phyloP scores from a whole-genome alignment of 2,797 vertebrate genomes.

The Eurystomus glaucurus region DNA sequence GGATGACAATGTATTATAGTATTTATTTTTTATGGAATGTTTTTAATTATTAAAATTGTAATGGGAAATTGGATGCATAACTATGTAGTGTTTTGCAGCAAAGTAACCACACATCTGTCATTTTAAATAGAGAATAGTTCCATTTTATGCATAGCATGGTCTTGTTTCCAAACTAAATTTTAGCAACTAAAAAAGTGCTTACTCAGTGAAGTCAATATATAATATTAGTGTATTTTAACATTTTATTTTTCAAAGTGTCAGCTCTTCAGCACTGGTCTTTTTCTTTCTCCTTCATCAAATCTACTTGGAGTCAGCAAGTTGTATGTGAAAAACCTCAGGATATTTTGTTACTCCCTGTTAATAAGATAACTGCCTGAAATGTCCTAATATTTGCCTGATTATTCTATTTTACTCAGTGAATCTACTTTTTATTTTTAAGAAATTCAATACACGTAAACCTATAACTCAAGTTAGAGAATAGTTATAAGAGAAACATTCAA shows the following conservation, averaged over 20 bases:
- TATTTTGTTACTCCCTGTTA: neutral
- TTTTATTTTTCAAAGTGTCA: neutral
- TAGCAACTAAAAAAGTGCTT: neutral
- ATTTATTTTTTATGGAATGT: neutral
- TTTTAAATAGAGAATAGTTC: neutral
- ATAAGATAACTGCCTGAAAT: neutral
- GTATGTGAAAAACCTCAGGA: neutral
- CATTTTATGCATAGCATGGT: neutral
- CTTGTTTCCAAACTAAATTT: neutral
- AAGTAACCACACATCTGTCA: neutral
- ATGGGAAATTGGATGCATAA: neutral
- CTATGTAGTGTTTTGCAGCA: neutral
- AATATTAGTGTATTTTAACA: neutral
- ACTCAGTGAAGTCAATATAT: neutral
- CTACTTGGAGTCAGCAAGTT: neutral
- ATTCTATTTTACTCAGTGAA: neutral
- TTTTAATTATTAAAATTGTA: neutral
- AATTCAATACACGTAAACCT: neutral
- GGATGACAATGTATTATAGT: neutral
- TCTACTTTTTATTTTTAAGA: constrained; percentile 20
- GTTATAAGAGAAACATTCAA: neutral
- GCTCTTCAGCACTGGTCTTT: neutral
- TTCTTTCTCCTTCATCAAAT: neutral
- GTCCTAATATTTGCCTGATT: neutral
- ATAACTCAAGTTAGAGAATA: neutral